Base-by-base conservation (phyloP, 2,888 invertebrate genomes). In the Philereme transversata region DNA sequence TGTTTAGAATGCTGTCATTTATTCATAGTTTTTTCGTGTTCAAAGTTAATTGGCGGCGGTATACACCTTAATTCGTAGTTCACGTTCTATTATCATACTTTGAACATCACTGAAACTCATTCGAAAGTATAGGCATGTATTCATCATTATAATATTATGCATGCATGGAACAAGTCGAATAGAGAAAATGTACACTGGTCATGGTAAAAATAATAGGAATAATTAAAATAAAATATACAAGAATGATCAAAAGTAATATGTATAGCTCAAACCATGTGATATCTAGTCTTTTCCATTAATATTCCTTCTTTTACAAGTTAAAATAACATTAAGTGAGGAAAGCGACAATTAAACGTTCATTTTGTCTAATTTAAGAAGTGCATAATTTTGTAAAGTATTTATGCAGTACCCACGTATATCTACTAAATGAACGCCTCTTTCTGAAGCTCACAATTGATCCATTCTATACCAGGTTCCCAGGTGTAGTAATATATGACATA, bases 231-330 rank as follows among this genome's bases (percentile, higher is more conserved):
- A 73, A 75, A 78, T 76, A 75, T 79, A 79, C 78, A 78, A 75
- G 69, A 78, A 76, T 76, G 77, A 82, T 56, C 63, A 82, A 82
- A 80, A 74, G 77, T 79, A 65, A 67, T 62, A 83, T 83, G 83
- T 83, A 85, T 86, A 87, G 90, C 90, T 90, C 88, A 89, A 90
- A 88, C 83, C 88, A 90, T 90, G 91, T 91, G 91, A 92, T 92
- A 92, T 90, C 90, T 90, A 91, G 90, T 90, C 89, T 87, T 87
- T 85, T 83, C 84, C 84, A 85, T 79, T 80, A 77, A 78, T 80
- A 78, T 82, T 22, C 81, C 81, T 82, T 78, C 73, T 74, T 74
- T 75, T 74, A 75, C 72, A 64, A 60, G 48, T 52, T 60, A 49
- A 64, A 61, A 48, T 57, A 67, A 58, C 44, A 38, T 61, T 57